Conservation (phyloP, 2,113 vertebrate species). For the Maccullochella peelii region DNA sequence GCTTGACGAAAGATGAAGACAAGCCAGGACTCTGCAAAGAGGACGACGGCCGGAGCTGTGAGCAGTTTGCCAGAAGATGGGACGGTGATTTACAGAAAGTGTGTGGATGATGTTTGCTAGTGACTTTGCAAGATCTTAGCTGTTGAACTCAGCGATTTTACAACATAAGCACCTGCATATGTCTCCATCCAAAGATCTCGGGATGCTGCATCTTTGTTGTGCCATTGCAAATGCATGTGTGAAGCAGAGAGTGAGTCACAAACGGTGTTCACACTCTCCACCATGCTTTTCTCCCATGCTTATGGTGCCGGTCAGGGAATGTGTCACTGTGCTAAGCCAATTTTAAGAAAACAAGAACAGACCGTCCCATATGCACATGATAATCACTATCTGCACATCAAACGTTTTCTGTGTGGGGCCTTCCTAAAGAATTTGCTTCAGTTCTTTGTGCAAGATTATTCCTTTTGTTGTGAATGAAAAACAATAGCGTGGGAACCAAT, state of each 20-base stretch:
- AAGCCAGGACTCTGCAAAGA: constrained; percentile 5
- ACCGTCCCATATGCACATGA: constrained; percentile 64
- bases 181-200: constrained; percentile 71
- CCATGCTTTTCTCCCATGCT: constrained; percentile 69
- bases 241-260: constrained; percentile 45
- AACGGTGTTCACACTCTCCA: constrained; percentile 52
- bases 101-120: constrained; percentile 22
- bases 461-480: constrained; percentile 63
- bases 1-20: constrained; percentile 67
- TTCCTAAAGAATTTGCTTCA: constrained; percentile 66
- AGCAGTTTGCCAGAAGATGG: constrained; percentile 15
- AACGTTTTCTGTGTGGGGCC: constrained; percentile 63
- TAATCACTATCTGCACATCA: constrained; percentile 75
- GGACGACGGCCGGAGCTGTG: constrained; percentile 17
- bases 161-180: constrained; percentile 55
- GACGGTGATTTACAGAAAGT: constrained; percentile 13
- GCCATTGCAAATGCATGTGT: constrained; percentile 73
- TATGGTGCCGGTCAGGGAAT: constrained; percentile 66
- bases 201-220: constrained; percentile 77
- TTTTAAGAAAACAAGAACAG: constrained; percentile 39
- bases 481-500: constrained; percentile 41
- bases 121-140: constrained; percentile 43
- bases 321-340: constrained; percentile 61
- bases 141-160: constrained; percentile 40
- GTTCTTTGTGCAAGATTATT: constrained; percentile 69